These are phyloP conservation scores for Scaptomyza cyrtandrae DNA, from an alignment of 2,888 invertebrate genomes.

Conservation along the genomic window DNA sequence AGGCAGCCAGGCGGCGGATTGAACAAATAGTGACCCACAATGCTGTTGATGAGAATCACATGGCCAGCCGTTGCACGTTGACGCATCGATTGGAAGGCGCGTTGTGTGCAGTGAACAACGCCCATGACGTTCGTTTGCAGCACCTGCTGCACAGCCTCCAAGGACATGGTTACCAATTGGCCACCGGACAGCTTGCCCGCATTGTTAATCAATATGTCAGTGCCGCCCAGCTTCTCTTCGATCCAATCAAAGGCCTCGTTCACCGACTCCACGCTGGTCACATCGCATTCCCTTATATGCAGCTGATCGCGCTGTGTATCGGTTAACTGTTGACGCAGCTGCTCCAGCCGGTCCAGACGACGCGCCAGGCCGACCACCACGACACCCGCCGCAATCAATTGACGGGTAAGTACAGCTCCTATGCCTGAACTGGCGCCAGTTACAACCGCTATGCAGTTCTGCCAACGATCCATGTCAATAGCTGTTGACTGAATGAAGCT, in stretches of 20 bases:
- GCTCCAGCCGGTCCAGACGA: conserved; percentile 81
- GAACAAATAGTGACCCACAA: conserved; percentile 76
- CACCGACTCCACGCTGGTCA: conserved; percentile 86
- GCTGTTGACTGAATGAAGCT: conserved; percentile 27
- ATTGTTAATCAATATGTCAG: conserved; percentile 87
- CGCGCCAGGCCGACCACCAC: conserved; percentile 86
- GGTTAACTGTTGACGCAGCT: conserved; percentile 50
- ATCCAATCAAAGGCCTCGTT: conserved; percentile 85
- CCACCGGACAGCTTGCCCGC: conserved; percentile 84
- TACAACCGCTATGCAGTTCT: conserved; percentile 86
- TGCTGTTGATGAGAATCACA: conserved; percentile 85
- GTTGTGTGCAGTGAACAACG: conserved; percentile 84
- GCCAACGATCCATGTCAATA: conserved; percentile 86
- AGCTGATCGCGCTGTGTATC: conserved; percentile 38
- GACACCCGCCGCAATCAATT: conserved; percentile 85
- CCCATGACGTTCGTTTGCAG: conserved; percentile 85
- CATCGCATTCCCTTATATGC: conserved; percentile 82
- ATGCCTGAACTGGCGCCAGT: conserved; percentile 88
- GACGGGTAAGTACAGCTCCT: conserved; percentile 85
- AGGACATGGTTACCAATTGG: conserved; percentile 58
- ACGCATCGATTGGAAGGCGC: conserved; percentile 85
- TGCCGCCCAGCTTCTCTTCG: conserved; percentile 85
- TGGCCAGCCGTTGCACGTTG: conserved; percentile 82
- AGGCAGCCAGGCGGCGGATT: conserved; percentile 71
- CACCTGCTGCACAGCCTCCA: conserved; percentile 69